These are phyloP conservation scores for Trichopria drosophilae DNA, from an alignment of 2,888 invertebrate species.

Conservation along the genomic window DNA sequence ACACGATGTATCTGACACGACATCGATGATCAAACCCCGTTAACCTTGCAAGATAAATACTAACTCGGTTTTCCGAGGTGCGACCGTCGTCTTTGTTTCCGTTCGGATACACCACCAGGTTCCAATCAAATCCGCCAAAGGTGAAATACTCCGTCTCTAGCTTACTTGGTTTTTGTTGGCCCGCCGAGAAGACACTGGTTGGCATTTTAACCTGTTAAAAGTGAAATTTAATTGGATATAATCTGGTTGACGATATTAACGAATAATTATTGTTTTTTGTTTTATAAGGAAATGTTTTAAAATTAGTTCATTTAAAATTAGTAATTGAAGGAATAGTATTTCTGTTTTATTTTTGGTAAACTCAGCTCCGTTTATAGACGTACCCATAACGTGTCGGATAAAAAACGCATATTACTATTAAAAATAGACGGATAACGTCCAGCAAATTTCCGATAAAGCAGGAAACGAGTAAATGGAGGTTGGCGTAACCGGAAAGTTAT, in stretches of 20 bases:
- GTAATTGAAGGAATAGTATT: no score
- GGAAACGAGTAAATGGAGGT: no score
- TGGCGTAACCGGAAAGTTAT: no score
- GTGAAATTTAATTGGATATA: constrained; percentile 14
- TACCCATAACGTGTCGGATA: no score
- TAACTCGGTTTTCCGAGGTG: constrained; percentile 56
- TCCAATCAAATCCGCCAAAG: constrained; percentile 84
- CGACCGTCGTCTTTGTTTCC: constrained; percentile 61
- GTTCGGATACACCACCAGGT: constrained; percentile 67
- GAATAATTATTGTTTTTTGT: no score
- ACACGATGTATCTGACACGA: constrained; percentile 71
- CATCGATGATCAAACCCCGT: constrained; percentile 83
- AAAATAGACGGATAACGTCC: no score
- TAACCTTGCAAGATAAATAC: constrained; percentile 69
- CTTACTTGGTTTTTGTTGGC: constrained; percentile 55
- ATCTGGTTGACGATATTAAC: not conserved
- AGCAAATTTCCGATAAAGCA: no score
- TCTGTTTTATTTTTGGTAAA: no score
- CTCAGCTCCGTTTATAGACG: no score
- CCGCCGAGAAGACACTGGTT: constrained; percentile 49
- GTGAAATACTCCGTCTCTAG: constrained; percentile 72
- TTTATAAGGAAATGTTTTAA: no score
- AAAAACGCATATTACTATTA: no score
- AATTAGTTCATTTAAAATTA: no score
- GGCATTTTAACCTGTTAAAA: constrained; percentile 57